These are phyloP conservation scores for Anthophora plumipes DNA, from an alignment of 2,888 invertebrate species.

Conservation along the genomic window DNA sequence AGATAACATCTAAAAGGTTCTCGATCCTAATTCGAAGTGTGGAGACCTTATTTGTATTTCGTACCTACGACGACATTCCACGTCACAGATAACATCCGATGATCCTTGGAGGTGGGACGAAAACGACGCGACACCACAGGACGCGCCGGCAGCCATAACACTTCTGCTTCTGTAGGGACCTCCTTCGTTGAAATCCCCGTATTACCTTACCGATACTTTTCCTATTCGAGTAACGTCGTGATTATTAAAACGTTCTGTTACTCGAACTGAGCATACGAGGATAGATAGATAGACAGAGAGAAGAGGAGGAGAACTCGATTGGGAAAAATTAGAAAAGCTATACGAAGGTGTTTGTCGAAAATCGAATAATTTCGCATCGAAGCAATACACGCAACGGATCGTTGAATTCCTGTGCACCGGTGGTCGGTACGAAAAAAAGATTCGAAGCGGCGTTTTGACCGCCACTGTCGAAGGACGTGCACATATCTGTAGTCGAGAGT, in stretches of 20 bases:
- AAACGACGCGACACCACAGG: conserved; percentile 56
- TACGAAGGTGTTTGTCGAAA: background rate
- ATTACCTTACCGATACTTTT: background rate
- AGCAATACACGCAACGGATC: conserved; percentile 18
- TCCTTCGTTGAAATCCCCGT: conserved; percentile 26
- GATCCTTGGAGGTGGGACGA: conserved; percentile 53
- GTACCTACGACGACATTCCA: conserved; percentile 76
- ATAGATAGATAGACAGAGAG: too few relatives aligned
- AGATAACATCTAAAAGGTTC: conserved; percentile 78
- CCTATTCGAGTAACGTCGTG: background rate
- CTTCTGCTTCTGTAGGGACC: conserved; percentile 15
- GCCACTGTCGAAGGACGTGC: conserved; percentile 61
- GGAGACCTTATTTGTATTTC: conserved; percentile 80
- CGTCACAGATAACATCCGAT: conserved; percentile 71
- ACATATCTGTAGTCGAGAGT: conserved; percentile 68
- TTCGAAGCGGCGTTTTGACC: conserved; percentile 47
- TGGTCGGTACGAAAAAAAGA: conserved; percentile 48
- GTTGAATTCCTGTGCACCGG: conserved; percentile 53
- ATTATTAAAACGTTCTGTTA: too few relatives aligned
- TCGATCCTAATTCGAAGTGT: conserved; percentile 79
- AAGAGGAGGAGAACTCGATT: too few relatives aligned
- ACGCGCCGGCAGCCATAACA: conserved; percentile 27
- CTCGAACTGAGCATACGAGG: too few relatives aligned
- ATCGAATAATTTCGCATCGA: conserved; percentile 8
- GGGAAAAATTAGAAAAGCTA: too few relatives aligned